Evolutionary conservation across 2,113 vertebrate genomes (phyloP).

Genomic region (Geococcyx californianus): DNA sequence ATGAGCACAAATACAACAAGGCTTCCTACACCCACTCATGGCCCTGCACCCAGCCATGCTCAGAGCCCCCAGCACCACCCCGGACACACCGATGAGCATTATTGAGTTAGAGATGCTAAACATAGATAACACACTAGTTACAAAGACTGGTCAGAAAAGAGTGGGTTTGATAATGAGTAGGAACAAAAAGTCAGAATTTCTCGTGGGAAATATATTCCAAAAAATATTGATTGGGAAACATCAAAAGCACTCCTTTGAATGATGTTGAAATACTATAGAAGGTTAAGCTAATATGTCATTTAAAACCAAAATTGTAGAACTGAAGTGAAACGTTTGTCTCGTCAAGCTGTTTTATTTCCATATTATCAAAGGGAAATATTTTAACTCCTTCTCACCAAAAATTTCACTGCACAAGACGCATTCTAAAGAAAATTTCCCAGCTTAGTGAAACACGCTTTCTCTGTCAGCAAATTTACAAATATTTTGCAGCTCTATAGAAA

Average conservation of each 20-base stretch:
- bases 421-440: background rate
- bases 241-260: background rate
- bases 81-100: background rate
- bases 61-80: background rate
- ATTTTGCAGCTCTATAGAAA: background rate
- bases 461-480: background rate
- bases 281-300: slow-evolving; percentile 27
- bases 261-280: background rate
- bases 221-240: background rate
- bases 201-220: background rate
- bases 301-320: slow-evolving; percentile 25
- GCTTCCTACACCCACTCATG: background rate
- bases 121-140: background rate
- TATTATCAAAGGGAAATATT: slow-evolving; percentile 5
- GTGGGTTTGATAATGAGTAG: background rate
- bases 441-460: background rate
- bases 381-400: slow-evolving; percentile 12
- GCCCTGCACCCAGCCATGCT: background rate
- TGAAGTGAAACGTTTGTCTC: background rate
- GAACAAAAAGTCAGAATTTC: slow-evolving; percentile 1
- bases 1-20: background rate
- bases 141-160: background rate
- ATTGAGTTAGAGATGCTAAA: background rate
- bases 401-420: background rate
- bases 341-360: background rate